Percentiles rank a stretch among this genome's conserved stretches.
Conservation (phyloP, 2,113 vertebrate species). For the Cyprinus carpio region DNA sequence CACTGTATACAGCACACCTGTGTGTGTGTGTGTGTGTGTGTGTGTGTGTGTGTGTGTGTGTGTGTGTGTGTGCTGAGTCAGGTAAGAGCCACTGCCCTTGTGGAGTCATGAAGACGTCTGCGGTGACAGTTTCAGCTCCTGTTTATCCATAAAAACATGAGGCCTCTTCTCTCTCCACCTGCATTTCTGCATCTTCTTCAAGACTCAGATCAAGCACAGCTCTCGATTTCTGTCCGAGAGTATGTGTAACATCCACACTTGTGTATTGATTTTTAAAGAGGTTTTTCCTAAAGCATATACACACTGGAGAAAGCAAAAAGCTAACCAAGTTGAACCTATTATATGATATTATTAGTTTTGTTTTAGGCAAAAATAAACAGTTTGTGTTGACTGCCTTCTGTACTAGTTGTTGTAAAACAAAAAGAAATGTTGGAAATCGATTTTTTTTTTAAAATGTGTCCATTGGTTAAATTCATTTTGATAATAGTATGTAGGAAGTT, state of each 20-base stretch:
- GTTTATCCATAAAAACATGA: constrained; percentile 60
- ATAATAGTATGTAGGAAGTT: no score
- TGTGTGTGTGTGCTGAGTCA: constrained; percentile 56
- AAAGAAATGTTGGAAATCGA: no score
- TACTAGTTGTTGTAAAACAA: no score
- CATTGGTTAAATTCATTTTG: background rate
- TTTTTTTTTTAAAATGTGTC: no score
- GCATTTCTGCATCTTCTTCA: constrained; percentile 23
- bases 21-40: background rate
- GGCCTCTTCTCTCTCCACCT: constrained; percentile 31
- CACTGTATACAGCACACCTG: background rate
- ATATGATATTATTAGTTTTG: no score
- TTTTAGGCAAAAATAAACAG: no score
- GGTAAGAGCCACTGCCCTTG: constrained; percentile 59
- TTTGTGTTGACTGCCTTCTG: no score
- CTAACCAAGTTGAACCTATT: background rate
- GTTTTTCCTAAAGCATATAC: background rate
- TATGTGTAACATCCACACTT: background rate
- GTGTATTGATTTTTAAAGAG: constrained; percentile 4
- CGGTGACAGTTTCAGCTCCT: constrained; percentile 60
- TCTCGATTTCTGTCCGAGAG: background rate
- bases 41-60: constrained; percentile 44
- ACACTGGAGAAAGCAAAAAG: background rate
- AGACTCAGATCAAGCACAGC: background rate
- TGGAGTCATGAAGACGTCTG: constrained; percentile 69